Base-by-base conservation (phyloP, 2,888 invertebrate species). In the Diploptera punctata region DNA sequence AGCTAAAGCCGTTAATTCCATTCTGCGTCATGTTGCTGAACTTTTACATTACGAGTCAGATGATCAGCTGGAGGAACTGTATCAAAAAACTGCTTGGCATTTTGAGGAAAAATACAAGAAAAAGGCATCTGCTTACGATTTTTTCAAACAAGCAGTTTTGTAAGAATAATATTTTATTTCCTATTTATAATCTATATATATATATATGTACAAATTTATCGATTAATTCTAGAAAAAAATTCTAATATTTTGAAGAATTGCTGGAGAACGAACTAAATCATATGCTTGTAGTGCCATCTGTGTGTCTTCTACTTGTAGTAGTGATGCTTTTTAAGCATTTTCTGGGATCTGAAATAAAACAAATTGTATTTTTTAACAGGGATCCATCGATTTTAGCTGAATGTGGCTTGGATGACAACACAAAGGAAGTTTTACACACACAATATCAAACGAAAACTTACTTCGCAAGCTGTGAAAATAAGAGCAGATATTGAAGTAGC, bases 101-200 rank as follows among this genome's bases (percentile, higher is more conserved):
- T 99, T 99, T 84, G 99, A 99, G 82, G 94, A 95, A 80, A 98
- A 98, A 82, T 95, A 94, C 81, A 98, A 97, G 82, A 94, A 93
- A 81, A 97, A 98, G 83, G 97, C 97, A 1, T 95, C 95, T 2
- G 95, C 98, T 43, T 99, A 97, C 83, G 99, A 99, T 82, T 95
- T 95, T 78, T 99, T 99, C 83, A 99, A 99, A 85, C 97, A 98
- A 85, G 96, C 98, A 77, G 98, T 99, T 67, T 88, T 93, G 95
- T 96, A 86, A 88, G 93, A 61, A 57, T 60, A 47, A 24, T 4
- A 7, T 65, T n/a, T n/a, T n/a, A n/a, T n/a, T n/a, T n/a, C n/a
- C n/a, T n/a, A n/a, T n/a, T 65, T 26, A 47, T 65, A 26, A n/a
- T 38, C 38, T 61, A 10, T 33, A 26, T 33, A n/a, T 33, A 1